Evolutionary conservation across 2,113 vertebrate species (phyloP).

Genomic region (Cromileptes altivelis): DNA sequence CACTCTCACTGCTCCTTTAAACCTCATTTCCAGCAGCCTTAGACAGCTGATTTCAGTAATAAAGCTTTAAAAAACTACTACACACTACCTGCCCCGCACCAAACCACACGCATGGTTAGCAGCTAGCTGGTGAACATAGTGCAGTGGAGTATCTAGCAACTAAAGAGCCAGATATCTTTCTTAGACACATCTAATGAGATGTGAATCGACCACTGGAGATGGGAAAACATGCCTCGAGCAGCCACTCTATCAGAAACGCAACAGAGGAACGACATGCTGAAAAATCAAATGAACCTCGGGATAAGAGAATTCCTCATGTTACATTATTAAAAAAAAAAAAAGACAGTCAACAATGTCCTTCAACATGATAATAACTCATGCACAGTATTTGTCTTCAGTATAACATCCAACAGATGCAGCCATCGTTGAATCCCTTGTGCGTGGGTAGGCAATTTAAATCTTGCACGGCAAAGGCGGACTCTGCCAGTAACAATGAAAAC

Average conservation of each 20-base stretch:
- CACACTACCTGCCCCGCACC: background rate
- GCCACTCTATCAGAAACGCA: background rate
- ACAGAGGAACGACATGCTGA: background rate
- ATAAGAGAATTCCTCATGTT: background rate
- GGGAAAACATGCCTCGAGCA: slow-evolving; percentile 15
- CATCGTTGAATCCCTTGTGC: background rate
- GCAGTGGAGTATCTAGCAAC: background rate
- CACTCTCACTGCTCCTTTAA: background rate
- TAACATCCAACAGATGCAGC: background rate
- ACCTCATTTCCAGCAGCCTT: background rate
- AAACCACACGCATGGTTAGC: background rate
- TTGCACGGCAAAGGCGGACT: background rate
- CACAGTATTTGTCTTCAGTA: background rate
- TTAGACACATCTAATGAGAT: slow-evolving; percentile 10
- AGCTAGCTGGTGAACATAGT: background rate
- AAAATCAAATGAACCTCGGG: background rate
- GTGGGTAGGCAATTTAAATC: background rate
- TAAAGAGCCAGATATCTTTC: slow-evolving; percentile 3
- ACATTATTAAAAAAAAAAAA: background rate
- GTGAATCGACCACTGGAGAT: background rate
- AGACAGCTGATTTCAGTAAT: background rate
- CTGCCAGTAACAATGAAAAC: background rate
- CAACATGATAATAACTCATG: background rate
- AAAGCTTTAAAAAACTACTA: background rate
- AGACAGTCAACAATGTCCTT: background rate